Percentiles rank a stretch among this genome's conserved stretches.
phyloP scores from a whole-genome alignment of 2,888 invertebrate genomes.

The Drosophila borealis region DNA sequence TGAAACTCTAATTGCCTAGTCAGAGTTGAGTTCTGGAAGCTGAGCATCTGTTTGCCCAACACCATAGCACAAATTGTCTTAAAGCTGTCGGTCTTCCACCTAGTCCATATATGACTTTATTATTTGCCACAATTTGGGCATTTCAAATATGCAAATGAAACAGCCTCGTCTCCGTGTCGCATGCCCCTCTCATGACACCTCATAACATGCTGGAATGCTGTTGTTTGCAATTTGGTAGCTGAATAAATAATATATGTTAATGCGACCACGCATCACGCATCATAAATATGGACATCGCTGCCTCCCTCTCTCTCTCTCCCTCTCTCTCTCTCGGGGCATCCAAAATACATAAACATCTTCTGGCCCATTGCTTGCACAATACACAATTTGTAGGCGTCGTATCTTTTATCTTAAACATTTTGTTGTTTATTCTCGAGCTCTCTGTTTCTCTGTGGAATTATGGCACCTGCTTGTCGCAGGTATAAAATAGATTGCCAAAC shows the following conservation, averaged over 20 bases:
- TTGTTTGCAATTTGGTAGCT: slow-evolving; percentile 71
- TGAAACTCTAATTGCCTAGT: slow-evolving; percentile 57
- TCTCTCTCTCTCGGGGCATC: background rate
- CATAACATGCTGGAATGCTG: slow-evolving; percentile 51
- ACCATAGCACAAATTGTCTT: background rate
- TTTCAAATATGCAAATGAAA: slow-evolving; percentile 48
- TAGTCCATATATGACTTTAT: slow-evolving; percentile 29
- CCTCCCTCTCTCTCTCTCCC: background rate
- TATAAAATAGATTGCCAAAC: slow-evolving; percentile 27
- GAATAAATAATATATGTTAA: slow-evolving; percentile 71
- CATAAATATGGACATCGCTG: slow-evolving; percentile 31
- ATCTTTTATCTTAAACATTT: slow-evolving; percentile 56
- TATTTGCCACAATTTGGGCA: slow-evolving; percentile 40
- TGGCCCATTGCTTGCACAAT: slow-evolving; percentile 46
- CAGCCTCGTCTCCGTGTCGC: slow-evolving; percentile 1
- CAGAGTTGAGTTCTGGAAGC: background rate
- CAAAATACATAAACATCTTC: slow-evolving; percentile 15
- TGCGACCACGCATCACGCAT: slow-evolving; percentile 55
- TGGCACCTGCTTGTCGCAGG: slow-evolving; percentile 62
- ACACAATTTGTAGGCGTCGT: slow-evolving; percentile 62
- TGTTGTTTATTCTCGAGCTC: slow-evolving; percentile 31
- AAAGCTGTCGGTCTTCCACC: slow-evolving; percentile 36
- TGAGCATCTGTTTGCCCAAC: background rate
- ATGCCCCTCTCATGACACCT: slow-evolving; percentile 42
- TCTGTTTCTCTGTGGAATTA: slow-evolving; percentile 39